Base-by-base conservation (phyloP, 64 coral and sea anemone genomes). In the Actinia equina region DNA sequence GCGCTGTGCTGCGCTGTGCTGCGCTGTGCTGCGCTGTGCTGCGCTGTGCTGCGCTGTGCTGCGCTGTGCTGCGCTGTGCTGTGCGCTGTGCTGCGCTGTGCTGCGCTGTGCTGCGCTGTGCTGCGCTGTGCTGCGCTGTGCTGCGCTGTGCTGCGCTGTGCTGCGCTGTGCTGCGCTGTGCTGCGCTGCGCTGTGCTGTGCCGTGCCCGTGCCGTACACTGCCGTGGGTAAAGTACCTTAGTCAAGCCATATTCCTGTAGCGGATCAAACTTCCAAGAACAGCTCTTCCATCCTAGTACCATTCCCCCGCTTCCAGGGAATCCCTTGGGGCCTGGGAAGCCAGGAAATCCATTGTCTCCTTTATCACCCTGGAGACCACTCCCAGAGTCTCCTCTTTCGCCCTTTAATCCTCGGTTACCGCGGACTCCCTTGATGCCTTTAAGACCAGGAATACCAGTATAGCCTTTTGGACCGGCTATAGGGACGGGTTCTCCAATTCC, bases 221-320 rank as follows among this genome's bases (percentile, higher is more conserved):
- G 55, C 55, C 3, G 53, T 53, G 61, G 61, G 13, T 20, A 44
- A 27, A 45, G n/a, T 63, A 95, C 94, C 94, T 89, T 95, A 6
- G 89, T 77, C 56, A 95, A 27, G 22, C 94, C 94, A 74, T 95
- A 92, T 80, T 95, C 83, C 82, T 83, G 63, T 9, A 87, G 51
- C 23, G 94, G 87, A 26, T 95, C 94, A 61, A 89, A 89, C 15
- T 92, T 83, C 94, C 94, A 95, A 20, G 85, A 11, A 74, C 94
- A 95, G 15, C 65, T 92, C 71, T 92, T 95, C 87, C 90, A 89
- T 37, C 37, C 86, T 3, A 56, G 83, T 53, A 77, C 62, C 19
- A 79, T 67, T 5, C 85, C 90, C 12, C 52, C 70, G 7, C 60
- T 44, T 52, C 94, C 94, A 13, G 87, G 87, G 57, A 77, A 77